Percentiles rank a stretch among this genome's conserved stretches.
phyloP scores from a whole-genome alignment of 2,888 invertebrate species.

The Xestia rhomboidea region DNA sequence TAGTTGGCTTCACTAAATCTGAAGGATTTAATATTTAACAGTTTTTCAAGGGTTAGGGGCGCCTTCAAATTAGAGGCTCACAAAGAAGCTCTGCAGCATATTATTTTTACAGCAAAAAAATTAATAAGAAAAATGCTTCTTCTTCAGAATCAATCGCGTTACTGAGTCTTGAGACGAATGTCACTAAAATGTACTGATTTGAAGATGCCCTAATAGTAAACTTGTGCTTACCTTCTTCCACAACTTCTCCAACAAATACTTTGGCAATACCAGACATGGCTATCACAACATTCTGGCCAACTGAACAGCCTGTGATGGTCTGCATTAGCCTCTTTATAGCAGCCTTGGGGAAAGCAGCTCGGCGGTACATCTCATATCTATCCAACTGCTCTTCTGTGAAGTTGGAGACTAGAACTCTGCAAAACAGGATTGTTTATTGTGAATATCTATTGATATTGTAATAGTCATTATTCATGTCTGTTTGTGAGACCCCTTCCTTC shows the following conservation, averaged over 20 bases:
- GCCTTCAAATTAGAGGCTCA: background rate
- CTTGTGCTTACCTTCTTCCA: conserved; percentile 96
- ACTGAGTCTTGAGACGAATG: background rate
- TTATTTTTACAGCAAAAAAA: background rate
- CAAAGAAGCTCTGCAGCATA: background rate
- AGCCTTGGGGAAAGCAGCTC: conserved; percentile 99
- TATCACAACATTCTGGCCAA: conserved; percentile 99
- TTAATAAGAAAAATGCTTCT: background rate
- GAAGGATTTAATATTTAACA: background rate
- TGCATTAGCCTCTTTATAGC: conserved; percentile 99
- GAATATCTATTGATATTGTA: background rate
- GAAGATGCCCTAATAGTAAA: background rate
- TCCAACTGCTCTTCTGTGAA: conserved; percentile 99
- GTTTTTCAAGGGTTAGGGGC: background rate
- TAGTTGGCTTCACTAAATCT: too few species aligned
- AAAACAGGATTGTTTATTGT: conserved; percentile 19
- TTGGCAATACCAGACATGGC: conserved; percentile 99
- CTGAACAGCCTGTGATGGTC: conserved; percentile 98
- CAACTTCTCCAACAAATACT: conserved; percentile 99
- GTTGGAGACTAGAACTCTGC: conserved; percentile 98
- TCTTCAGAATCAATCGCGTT: background rate
- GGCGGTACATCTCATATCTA: conserved; percentile 99
- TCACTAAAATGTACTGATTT: background rate
- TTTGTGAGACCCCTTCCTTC: background rate
- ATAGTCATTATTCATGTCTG: background rate